Evolutionary conservation across 2,113 vertebrate species (phyloP), one percentile per base, ranked within the genome.

Genomic region (Oncorhynchus masou): DNA sequence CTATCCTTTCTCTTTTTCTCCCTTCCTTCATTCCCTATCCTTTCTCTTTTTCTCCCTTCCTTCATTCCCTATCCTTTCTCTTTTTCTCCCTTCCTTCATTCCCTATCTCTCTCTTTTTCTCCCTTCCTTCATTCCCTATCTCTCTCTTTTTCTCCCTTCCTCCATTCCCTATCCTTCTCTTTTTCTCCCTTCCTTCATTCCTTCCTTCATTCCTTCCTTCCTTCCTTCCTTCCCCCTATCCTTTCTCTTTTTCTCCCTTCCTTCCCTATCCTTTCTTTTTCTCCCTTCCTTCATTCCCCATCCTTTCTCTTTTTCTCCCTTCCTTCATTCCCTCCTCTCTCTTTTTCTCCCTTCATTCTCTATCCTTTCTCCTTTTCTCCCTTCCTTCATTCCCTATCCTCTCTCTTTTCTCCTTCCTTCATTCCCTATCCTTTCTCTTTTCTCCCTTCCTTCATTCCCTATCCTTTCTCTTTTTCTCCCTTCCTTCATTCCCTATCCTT

Each of bases 131-230:
- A 67, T 83, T 77, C 74, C 67, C 57, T 69, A 68, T 72, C 70
- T 75, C 39, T 39, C 8, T 39, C 39, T 9, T 8, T 9, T 39
- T 39, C 39, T 39, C 7, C 39, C 39, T 76, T 77, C 72, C 76
- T 79, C 31, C 77, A 67, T 83, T 78, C 74, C 67, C 57, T 69
- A 68, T 72, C 80, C 70, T 20, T n/a, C 71, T 71, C 76, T 78
- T 78, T 29, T 31, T 31, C 29, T 25, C 24, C 24, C 24, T 1
- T 1, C 24, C 24, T 25, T 25, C 1, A 25, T 25, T 25, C 24
- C 24, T 76, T 77, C 72, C 76, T 79, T 45, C 78, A 67, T 83
- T 78, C n/a, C n/a, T n/a, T n/a, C n/a, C n/a, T n/a, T n/a, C n/a
- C n/a, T n/a, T n/a, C n/a, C n/a, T n/a, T n/a, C n/a, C n/a, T n/a